Conservation (phyloP, 2,888 invertebrate species). For the Drosophila helvetica region DNA sequence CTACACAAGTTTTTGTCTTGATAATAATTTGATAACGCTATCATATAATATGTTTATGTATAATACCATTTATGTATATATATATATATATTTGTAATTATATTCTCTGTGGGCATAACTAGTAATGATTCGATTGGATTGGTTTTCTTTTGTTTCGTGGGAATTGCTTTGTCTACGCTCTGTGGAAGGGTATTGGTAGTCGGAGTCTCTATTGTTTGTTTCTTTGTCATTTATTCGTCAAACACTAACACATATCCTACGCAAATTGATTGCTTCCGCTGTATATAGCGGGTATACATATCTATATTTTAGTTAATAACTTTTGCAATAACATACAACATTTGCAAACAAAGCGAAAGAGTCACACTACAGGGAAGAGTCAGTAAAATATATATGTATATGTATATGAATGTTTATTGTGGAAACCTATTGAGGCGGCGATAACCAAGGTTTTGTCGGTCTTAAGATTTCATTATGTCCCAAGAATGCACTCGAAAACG, state of each 20-base stretch:
- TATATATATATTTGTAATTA: constrained; percentile 45
- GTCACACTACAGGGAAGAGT: constrained; percentile 1
- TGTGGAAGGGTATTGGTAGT: constrained; percentile 39
- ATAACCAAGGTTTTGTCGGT: constrained; percentile 11
- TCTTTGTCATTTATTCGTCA: constrained; percentile 17
- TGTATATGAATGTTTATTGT: background rate
- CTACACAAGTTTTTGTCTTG: constrained; percentile 65
- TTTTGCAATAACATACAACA: constrained; percentile 64
- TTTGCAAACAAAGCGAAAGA: constrained; percentile 31
- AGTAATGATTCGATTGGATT: constrained; percentile 36
- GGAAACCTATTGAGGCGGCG: background rate
- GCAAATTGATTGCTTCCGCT: constrained; percentile 17
- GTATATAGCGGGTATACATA: background rate
- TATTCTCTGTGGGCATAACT: constrained; percentile 48
- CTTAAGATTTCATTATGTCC: constrained; percentile 5
- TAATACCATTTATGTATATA: constrained; percentile 16
- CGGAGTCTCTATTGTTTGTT: constrained; percentile 47
- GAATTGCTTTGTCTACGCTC: constrained; percentile 35
- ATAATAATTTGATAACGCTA: constrained; percentile 55
- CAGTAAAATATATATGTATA: background rate
- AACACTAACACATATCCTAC: constrained; percentile 19
- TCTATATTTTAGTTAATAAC: constrained; percentile 51
- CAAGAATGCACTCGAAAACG: constrained; percentile 1
- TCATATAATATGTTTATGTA: constrained; percentile 49
- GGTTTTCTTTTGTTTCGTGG: background rate